phyloP scores from a whole-genome alignment of 2,888 invertebrate species.

The Melanophora roralis region DNA sequence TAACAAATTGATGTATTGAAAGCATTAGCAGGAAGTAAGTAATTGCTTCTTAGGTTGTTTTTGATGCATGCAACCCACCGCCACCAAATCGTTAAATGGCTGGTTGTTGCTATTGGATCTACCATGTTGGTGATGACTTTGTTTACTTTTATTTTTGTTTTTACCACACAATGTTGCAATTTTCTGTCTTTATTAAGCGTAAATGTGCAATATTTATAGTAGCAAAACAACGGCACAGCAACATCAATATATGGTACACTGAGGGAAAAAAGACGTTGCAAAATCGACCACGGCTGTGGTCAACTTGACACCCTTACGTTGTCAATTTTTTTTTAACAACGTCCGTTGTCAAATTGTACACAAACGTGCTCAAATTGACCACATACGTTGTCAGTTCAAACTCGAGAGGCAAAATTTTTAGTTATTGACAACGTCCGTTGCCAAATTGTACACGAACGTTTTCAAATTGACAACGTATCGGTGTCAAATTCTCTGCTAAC shows the following conservation, averaged over 20 bases:
- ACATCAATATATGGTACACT: slow-evolving; percentile 37
- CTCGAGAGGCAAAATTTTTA: no score
- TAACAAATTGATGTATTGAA: slow-evolving; percentile 55
- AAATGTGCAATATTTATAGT: slow-evolving; percentile 31
- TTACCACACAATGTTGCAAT: slow-evolving; percentile 41
- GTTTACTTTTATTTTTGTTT: slow-evolving; percentile 22
- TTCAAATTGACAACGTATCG: no score
- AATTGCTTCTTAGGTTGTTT: slow-evolving; percentile 24
- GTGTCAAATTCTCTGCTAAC: no score
- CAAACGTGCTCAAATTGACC: no score
- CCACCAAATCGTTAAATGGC: not conserved
- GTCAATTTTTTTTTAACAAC: no score
- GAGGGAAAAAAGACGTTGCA: no score
- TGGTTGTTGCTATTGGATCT: slow-evolving; percentile 1
- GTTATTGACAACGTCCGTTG: no score
- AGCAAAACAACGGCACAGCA: not conserved
- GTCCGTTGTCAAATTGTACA: no score
- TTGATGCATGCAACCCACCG: not conserved
- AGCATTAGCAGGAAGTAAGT: slow-evolving; percentile 40
- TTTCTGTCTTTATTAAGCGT: slow-evolving; percentile 33
- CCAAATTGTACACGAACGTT: no score
- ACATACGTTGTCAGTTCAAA: no score
- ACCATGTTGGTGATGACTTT: slow-evolving; percentile 18
- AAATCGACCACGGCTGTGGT: no score
- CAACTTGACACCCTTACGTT: no score